phyloP scores from a whole-genome alignment of 2,797 vertebrate species.

The Pelodytes ibericus region DNA sequence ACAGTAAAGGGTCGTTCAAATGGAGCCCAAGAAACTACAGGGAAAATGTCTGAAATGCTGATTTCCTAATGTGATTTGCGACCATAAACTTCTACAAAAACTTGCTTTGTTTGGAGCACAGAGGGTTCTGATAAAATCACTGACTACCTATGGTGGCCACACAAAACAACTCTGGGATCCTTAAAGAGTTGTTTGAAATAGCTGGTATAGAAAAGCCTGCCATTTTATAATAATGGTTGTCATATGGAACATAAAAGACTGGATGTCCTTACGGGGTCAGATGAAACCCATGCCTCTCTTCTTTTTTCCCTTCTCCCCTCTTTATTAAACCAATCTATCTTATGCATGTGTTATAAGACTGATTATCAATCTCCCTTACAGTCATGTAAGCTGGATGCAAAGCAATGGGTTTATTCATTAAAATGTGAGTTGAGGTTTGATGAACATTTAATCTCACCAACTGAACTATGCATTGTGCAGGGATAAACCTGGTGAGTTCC shows the following conservation, averaged over 20 bases:
- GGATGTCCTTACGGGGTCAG: background rate
- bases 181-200: background rate
- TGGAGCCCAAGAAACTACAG: background rate
- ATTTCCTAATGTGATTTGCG: slow-evolving; percentile 28
- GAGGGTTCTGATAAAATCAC: background rate
- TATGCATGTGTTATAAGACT: no score
- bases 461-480: no score
- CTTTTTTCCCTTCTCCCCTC: slow-evolving; percentile 26
- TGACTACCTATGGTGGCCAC: background rate
- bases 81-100: slow-evolving; percentile 12
- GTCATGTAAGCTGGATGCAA: no score
- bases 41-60: slow-evolving; percentile 22
- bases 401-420: no score
- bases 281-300: no score
- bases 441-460: no score
- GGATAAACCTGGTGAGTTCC: no score
- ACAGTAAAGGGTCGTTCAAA: slow-evolving; percentile 37
- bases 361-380: no score
- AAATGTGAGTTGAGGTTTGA: no score
- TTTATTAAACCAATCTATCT: no score
- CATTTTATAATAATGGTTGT: background rate
- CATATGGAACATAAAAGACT: background rate
- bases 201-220: background rate
- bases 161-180: background rate
- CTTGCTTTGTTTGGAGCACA: slow-evolving; percentile 15